phyloP scores from a whole-genome alignment of 2,797 vertebrate genomes.

The Acanthurus tractus region DNA sequence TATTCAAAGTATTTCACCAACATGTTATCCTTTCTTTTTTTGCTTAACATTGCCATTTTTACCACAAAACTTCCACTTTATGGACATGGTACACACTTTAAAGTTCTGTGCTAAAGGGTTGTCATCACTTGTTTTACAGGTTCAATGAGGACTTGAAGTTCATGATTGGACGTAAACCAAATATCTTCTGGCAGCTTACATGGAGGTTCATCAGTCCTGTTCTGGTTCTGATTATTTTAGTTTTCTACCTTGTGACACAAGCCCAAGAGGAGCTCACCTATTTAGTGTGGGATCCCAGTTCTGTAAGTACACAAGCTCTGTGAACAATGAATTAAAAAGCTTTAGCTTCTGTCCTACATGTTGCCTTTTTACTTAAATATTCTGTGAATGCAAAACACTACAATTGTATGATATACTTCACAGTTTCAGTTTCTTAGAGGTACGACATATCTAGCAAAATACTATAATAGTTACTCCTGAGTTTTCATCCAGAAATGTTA shows the following conservation, averaged over 20 bases:
- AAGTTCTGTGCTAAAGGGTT: too few relatives aligned
- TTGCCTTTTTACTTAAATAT: not conserved
- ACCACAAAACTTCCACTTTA: not conserved
- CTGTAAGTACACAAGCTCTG: slow-evolving; percentile 20
- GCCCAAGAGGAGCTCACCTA: slow-evolving; percentile 83
- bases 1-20: not conserved
- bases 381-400: not conserved
- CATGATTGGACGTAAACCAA: slow-evolving; percentile 92
- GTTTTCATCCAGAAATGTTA: not conserved
- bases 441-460: not conserved
- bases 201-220: slow-evolving; percentile 91
- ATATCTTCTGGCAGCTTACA: slow-evolving; percentile 91
- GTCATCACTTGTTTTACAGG: slow-evolving; percentile 73
- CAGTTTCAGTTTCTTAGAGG: not conserved
- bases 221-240: slow-evolving; percentile 90
- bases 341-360: not conserved
- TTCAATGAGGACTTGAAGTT: slow-evolving; percentile 92
- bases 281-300: slow-evolving; percentile 86
- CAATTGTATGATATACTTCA: too few relatives aligned
- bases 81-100: too few relatives aligned
- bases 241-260: slow-evolving; percentile 90
- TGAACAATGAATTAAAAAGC: not conserved
- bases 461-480: not conserved
- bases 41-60: too few relatives aligned
- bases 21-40: not conserved